A percentile compares a stretch with the other conserved stretches of the same genome.
Conservation (phyloP, 2,888 invertebrate genomes). For the Morpho achilles region DNA sequence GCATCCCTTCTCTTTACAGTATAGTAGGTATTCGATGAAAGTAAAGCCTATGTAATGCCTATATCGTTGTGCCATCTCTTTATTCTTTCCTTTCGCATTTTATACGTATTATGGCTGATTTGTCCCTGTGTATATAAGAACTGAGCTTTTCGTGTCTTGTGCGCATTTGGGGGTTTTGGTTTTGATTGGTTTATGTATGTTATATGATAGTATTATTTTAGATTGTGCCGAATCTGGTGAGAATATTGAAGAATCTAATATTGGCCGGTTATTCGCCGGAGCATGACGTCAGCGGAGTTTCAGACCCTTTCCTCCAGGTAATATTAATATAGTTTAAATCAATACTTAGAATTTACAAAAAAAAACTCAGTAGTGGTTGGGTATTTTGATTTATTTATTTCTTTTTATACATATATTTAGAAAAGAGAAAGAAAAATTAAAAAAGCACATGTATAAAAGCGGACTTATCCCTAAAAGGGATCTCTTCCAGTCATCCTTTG, state of each 20-base stretch:
- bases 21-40: conserved; percentile 7
- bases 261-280: conserved; percentile 99
- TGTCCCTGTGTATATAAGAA: conserved; percentile 19
- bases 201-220: conserved; percentile 51
- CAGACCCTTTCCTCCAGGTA: conserved; percentile 99
- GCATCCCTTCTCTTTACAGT: not conserved
- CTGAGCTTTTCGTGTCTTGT: conserved; percentile 27
- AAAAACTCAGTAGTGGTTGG: too few relatives aligned
- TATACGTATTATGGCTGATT: conserved; percentile 17
- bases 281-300: conserved; percentile 99
- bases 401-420: too few relatives aligned
- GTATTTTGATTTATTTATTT: too few relatives aligned
- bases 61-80: conserved; percentile 4
- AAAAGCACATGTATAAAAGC: too few relatives aligned
- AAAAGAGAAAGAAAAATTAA: too few relatives aligned
- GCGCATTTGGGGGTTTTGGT: conserved; percentile 33
- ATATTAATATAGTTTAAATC: too few relatives aligned
- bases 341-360: too few relatives aligned
- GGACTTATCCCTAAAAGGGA: too few relatives aligned
- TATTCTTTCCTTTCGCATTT: conserved; percentile 14
- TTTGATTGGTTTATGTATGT: not conserved
- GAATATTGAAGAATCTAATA: conserved; percentile 98
- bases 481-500: too few relatives aligned
- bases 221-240: conserved; percentile 99
- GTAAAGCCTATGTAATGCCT: conserved; percentile 5